Percentiles rank a stretch among this genome's conserved stretches.
Conservation (phyloP, 2,888 invertebrate species). For the Platycheirus rosarum region DNA sequence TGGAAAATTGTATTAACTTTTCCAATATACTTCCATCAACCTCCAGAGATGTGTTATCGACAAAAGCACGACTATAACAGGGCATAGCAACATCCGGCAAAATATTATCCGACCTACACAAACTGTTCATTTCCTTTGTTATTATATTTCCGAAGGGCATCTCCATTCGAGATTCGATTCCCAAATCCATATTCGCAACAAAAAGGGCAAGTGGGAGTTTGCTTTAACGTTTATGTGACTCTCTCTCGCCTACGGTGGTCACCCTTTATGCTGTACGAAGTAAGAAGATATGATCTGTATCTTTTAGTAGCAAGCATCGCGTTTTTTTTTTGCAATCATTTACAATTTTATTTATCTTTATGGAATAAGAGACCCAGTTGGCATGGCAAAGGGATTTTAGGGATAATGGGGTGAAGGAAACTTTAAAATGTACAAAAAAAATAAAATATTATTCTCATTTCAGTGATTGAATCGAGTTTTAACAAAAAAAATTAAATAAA, state of each 20-base stretch:
- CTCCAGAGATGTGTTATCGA: background rate
- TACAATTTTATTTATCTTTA: constrained; percentile 65
- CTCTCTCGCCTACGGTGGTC: constrained; percentile 15
- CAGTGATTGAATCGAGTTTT: constrained; percentile 11
- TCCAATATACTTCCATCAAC: background rate
- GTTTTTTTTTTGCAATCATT: constrained; percentile 46
- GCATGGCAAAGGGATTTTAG: background rate
- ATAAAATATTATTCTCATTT: constrained; percentile 14
- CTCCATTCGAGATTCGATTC: background rate
- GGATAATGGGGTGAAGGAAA: background rate
- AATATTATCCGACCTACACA: constrained; percentile 1
- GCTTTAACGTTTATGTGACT: background rate
- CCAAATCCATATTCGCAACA: background rate
- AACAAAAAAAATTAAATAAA: constrained; percentile 5
- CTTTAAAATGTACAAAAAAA: background rate
- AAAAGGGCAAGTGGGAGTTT: constrained; percentile 1
- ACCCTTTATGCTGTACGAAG: constrained; percentile 11
- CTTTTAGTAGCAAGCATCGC: constrained; percentile 3
- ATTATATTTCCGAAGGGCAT: constrained; percentile 4
- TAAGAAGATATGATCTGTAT: background rate
- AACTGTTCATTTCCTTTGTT: background rate
- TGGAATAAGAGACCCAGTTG: constrained; percentile 41
- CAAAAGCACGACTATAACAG: background rate
- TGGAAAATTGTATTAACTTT: background rate
- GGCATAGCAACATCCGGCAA: background rate